Conservation (phyloP, 2,888 invertebrate genomes). For the Cheilosia soror region DNA sequence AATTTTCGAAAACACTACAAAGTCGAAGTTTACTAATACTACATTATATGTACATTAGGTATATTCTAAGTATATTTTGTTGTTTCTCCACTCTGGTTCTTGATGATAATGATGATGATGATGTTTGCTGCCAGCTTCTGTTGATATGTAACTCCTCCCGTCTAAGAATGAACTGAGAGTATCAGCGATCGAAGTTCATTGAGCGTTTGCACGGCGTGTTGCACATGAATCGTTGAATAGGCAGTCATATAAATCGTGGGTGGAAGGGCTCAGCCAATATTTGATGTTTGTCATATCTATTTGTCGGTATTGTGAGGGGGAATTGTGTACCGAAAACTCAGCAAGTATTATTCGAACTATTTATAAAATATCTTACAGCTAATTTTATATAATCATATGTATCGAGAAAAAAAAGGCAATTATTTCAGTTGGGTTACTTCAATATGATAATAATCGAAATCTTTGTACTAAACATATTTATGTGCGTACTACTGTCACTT, state of each 20-base stretch:
- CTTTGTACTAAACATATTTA: too few species aligned
- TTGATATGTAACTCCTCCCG: neutral
- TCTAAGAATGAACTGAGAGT: neutral
- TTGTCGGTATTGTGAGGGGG: neutral
- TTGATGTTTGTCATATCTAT: neutral
- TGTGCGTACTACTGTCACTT: too few species aligned
- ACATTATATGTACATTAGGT: too few species aligned
- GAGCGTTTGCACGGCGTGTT: neutral
- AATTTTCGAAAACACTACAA: too few species aligned
- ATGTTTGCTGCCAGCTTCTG: neutral
- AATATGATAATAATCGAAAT: too few species aligned
- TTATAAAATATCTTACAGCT: neutral
- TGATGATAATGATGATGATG: neutral
- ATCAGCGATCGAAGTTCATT: neutral
- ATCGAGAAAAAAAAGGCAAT: constrained; percentile 1
- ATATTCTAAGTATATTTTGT: too few species aligned
- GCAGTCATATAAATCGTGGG: neutral
- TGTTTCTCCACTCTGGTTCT: neutral
- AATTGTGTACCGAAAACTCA: neutral
- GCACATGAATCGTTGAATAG: neutral
- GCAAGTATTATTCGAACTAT: neutral
- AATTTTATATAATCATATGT: neutral
- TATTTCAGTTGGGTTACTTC: too few species aligned
- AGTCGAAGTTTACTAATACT: too few species aligned
- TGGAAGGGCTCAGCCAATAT: neutral